A percentile compares a stretch with the other conserved stretches of the same genome.
These are phyloP conservation scores for Pogona vitticeps DNA, from an alignment of 2,113 vertebrate genomes.

Conservation along the genomic window DNA sequence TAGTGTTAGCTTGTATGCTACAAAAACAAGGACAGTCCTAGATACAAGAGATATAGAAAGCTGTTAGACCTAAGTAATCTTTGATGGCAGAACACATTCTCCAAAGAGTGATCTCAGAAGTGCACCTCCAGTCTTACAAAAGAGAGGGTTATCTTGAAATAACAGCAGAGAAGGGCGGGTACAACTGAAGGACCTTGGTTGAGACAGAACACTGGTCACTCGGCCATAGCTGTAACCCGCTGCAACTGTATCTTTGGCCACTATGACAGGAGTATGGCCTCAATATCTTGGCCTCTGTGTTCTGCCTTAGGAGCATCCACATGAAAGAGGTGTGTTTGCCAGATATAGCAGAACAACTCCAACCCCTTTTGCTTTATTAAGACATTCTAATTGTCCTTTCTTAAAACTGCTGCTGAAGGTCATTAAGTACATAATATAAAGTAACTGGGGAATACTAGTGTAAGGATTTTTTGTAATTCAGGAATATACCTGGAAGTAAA, in stretches of 20 bases:
- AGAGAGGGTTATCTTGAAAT: background rate
- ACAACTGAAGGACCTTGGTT: background rate
- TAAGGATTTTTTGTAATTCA: background rate
- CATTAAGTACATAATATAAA: background rate
- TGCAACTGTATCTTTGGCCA: background rate
- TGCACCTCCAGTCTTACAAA: background rate
- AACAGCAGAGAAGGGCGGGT: background rate
- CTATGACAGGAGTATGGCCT: background rate
- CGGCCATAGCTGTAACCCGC: background rate
- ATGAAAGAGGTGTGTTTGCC: background rate
- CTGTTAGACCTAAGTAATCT: too few species aligned
- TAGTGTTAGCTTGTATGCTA: too few species aligned
- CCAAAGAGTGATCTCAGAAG: too few species aligned
- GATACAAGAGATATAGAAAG: too few species aligned
- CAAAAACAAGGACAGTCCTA: too few species aligned
- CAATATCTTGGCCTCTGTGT: background rate
- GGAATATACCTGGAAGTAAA: background rate
- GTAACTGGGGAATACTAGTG: background rate
- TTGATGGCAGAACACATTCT: too few species aligned
- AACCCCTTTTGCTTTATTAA: background rate
- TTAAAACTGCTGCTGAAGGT: background rate
- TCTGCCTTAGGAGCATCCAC: background rate
- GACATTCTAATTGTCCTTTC: background rate
- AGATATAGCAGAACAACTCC: background rate
- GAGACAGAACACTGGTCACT: background rate